Percentiles rank a stretch among this genome's conserved stretches.
Conservation (phyloP, 2,888 invertebrate species). For the Tipula confusa region DNA sequence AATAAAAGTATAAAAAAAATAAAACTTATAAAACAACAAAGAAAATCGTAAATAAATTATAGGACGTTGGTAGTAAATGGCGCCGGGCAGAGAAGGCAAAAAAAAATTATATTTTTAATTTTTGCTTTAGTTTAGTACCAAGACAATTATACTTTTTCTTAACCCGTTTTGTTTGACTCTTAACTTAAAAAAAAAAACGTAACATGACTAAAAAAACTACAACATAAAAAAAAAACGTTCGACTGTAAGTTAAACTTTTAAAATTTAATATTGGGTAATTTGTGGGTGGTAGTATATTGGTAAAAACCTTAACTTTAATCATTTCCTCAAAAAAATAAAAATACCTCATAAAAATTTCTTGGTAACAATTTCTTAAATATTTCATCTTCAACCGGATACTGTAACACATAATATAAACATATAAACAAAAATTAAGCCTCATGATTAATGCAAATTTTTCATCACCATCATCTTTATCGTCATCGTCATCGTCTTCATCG, state of each 20-base stretch:
- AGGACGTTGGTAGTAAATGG: background rate
- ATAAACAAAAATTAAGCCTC: background rate
- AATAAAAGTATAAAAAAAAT: too few species aligned
- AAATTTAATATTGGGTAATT: background rate
- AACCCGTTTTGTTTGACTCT: background rate
- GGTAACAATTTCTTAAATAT: background rate
- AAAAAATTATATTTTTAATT: background rate
- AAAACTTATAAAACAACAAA: background rate
- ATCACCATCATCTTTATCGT: background rate
- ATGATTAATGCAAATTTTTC: conserved; percentile 8
- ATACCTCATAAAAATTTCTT: background rate
- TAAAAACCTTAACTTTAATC: background rate
- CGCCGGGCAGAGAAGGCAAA: background rate
- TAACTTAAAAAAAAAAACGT: too few species aligned
- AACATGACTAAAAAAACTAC: background rate
- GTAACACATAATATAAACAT: background rate
- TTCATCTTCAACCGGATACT: background rate
- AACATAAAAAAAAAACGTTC: background rate
- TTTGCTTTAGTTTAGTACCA: conserved; percentile 10
- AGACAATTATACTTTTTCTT: conserved; percentile 3
- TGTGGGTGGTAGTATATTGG: background rate
- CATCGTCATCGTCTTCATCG: too few species aligned
- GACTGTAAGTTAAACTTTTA: background rate
- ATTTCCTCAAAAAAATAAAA: background rate
- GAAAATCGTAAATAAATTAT: conserved; percentile 5